Evolutionary conservation across 2,888 invertebrate species (phyloP).

Genomic region (Phaonia tiefii): DNA sequence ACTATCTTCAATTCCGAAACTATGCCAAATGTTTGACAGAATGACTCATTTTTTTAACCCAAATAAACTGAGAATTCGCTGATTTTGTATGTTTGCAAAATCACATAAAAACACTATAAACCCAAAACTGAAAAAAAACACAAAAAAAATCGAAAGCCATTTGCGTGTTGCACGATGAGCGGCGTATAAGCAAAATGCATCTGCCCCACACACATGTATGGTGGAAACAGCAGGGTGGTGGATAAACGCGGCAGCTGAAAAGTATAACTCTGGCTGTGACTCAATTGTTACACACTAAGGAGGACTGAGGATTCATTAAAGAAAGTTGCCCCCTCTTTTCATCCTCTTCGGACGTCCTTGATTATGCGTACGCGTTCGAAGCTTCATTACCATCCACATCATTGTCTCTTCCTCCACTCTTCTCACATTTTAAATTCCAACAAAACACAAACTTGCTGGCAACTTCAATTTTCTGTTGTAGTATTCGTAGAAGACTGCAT

Average conservation of each 20-base stretch:
- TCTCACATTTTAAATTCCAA: slow-evolving; percentile 43
- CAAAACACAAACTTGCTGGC: slow-evolving; percentile 18
- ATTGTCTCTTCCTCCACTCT: slow-evolving; percentile 13
- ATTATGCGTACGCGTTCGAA: background rate
- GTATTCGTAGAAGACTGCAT: slow-evolving; percentile 22
- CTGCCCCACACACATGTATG: no score
- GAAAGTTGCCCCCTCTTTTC: no score
- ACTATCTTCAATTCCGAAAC: no score
- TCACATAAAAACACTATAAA: background rate
- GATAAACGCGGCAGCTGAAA: background rate
- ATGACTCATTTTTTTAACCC: slow-evolving; percentile 55
- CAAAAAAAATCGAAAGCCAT: slow-evolving; percentile 1
- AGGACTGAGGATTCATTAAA: slow-evolving; percentile 2
- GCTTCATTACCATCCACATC: slow-evolving; percentile 4
- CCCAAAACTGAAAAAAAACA: background rate
- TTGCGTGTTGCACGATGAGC: slow-evolving; percentile 42
- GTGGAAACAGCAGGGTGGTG: background rate
- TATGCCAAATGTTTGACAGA: slow-evolving; percentile 55
- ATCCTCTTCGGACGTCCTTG: slow-evolving; percentile 15
- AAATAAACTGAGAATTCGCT: slow-evolving; percentile 4
- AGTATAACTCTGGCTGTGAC: background rate
- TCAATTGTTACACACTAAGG: no score
- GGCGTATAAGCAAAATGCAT: background rate
- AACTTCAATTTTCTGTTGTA: slow-evolving; percentile 24
- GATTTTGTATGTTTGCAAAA: slow-evolving; percentile 27